These are phyloP conservation scores for Trachymyrmex septentrionalis DNA, from an alignment of 1,140 invertebrate species.

Conservation along the genomic window DNA sequence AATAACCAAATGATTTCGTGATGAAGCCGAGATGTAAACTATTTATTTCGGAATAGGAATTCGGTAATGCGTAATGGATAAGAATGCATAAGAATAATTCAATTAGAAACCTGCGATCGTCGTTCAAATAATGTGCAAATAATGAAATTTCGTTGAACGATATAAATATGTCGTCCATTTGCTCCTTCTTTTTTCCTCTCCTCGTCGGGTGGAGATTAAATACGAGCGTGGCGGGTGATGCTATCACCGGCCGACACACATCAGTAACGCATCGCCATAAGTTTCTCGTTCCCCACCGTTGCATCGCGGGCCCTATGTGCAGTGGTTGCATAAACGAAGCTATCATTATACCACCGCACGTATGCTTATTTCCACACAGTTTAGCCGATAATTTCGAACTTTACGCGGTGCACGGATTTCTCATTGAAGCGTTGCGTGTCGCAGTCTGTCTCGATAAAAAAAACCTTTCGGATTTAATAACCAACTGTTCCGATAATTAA, in stretches of 20 bases:
- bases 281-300: constrained; percentile 35
- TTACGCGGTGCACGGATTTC: constrained; percentile 42
- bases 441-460: background rate
- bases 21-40: background rate
- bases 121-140: constrained; percentile 11
- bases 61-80: background rate
- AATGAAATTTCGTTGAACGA: constrained; percentile 30
- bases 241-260: constrained; percentile 62
- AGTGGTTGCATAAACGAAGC: constrained; percentile 62
- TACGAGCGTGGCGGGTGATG: constrained; percentile 63
- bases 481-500: constrained; percentile 3
- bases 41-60: background rate
- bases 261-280: constrained; percentile 63
- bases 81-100: constrained; percentile 12
- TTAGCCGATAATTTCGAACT: constrained; percentile 50
- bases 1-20: background rate
- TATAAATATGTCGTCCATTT: background rate
- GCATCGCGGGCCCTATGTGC: constrained; percentile 25
- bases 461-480: background rate
- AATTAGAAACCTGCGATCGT: background rate
- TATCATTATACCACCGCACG: constrained; percentile 56
- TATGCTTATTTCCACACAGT: constrained; percentile 61
- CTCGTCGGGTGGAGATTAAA: constrained; percentile 62
- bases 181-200: constrained; percentile 47
- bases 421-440: background rate